phyloP scores from a whole-genome alignment of 2,113 vertebrate genomes.

The Corythornis vintsioides region DNA sequence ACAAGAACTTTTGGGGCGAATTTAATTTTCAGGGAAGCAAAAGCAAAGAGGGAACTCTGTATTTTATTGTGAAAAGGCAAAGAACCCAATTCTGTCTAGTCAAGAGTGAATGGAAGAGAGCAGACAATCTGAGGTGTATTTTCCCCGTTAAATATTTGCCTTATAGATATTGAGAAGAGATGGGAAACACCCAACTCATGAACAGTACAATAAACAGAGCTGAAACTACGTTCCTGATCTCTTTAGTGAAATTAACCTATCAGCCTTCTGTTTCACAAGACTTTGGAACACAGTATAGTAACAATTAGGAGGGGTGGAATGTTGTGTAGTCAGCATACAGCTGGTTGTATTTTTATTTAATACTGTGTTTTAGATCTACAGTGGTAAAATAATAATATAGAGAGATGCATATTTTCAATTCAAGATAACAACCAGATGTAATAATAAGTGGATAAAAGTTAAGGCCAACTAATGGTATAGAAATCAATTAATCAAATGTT shows the following conservation, averaged over 20 bases:
- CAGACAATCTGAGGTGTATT: not conserved
- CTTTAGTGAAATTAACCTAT: not conserved
- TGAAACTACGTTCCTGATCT: not conserved
- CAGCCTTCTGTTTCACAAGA: not conserved
- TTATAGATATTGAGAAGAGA: not conserved
- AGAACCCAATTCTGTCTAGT: not conserved
- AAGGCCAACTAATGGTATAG: rapidly evolving
- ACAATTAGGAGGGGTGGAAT: not conserved
- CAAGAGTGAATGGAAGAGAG: not conserved
- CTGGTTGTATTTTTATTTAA: not conserved
- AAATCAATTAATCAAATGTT: not conserved
- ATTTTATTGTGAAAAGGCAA: not conserved
- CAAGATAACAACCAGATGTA: not conserved
- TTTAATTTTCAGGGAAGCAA: not conserved
- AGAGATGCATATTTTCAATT: not conserved
- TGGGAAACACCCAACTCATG: not conserved
- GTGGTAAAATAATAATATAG: not conserved
- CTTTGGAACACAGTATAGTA: not conserved
- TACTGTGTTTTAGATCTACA: not conserved
- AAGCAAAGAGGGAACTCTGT: not conserved
- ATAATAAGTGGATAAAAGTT: not conserved
- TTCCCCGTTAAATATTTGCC: not conserved
- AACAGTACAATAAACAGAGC: not conserved
- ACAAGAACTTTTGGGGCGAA: not conserved
- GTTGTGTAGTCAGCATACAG: not conserved